Evolutionary conservation across 2,113 vertebrate genomes (phyloP).

Genomic region (Empidonax alnorum): DNA sequence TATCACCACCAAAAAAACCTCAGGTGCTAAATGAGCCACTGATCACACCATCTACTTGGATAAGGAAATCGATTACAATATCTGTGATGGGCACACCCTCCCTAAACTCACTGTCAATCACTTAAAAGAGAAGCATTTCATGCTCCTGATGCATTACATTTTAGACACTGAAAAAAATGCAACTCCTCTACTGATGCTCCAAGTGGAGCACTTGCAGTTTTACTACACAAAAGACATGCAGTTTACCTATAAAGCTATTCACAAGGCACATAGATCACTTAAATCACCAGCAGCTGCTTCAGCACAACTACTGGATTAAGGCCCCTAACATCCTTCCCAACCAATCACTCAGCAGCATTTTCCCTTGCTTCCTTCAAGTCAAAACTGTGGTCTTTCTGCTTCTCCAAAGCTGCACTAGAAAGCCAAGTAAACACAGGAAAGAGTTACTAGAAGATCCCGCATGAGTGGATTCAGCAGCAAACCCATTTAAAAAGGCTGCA

Average conservation of each 20-base stretch:
- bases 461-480: background rate
- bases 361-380: background rate
- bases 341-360: background rate
- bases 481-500: background rate
- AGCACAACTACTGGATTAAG: background rate
- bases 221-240: background rate
- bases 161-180: fast-evolving
- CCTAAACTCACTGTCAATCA: background rate
- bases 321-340: background rate
- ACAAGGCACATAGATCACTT: background rate
- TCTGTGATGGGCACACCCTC: background rate
- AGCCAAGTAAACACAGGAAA: background rate
- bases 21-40: background rate
- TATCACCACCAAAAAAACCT: background rate
- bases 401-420: background rate
- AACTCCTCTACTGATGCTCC: background rate
- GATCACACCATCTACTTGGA: background rate
- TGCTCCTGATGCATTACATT: background rate
- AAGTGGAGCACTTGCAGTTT: background rate
- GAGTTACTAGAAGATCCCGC: background rate
- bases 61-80: background rate
- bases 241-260: background rate
- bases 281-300: background rate
- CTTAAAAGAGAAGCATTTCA: background rate
- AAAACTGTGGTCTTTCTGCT: background rate